phyloP scores from a whole-genome alignment of 2,888 invertebrate genomes.

The Chydorus sphaericus region DNA sequence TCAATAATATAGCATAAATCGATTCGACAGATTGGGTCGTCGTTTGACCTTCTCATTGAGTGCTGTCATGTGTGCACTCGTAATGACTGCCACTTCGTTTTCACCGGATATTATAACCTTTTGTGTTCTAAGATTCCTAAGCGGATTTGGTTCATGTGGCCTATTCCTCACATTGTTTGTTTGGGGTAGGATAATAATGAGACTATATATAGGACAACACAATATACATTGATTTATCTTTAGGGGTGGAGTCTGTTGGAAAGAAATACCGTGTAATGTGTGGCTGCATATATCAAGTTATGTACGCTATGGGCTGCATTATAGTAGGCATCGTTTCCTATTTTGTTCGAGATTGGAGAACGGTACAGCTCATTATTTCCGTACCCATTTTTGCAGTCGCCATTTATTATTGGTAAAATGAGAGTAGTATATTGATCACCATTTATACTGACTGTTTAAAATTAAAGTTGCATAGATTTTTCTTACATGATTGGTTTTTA shows the following conservation, averaged over 20 bases:
- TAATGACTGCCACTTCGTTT: neutral
- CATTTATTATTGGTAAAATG: neutral
- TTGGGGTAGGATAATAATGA: too few species aligned
- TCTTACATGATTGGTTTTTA: too few species aligned
- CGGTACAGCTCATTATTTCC: conserved; percentile 5
- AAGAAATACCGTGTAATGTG: neutral
- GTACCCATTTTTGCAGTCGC: neutral
- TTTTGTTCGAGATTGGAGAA: conserved; percentile 9
- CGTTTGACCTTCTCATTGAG: neutral
- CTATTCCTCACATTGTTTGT: conserved; percentile 2
- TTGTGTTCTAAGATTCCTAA: neutral
- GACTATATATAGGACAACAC: too few species aligned
- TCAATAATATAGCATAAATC: neutral
- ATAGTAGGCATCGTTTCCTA: conserved; percentile 3
- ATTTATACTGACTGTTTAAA: neutral
- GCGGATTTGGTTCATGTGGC: neutral
- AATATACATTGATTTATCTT: too few species aligned
- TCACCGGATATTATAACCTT: neutral
- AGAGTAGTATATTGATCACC: too few species aligned
- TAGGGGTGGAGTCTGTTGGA: conserved; percentile 11
- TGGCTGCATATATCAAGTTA: conserved; percentile 4
- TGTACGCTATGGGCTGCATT: neutral
- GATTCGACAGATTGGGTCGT: too few species aligned
- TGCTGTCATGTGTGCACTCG: neutral
- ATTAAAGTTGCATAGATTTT: too few species aligned